phyloP scores from a whole-genome alignment of 2,113 vertebrate genomes.

The Brienomyrus brachyistius region DNA sequence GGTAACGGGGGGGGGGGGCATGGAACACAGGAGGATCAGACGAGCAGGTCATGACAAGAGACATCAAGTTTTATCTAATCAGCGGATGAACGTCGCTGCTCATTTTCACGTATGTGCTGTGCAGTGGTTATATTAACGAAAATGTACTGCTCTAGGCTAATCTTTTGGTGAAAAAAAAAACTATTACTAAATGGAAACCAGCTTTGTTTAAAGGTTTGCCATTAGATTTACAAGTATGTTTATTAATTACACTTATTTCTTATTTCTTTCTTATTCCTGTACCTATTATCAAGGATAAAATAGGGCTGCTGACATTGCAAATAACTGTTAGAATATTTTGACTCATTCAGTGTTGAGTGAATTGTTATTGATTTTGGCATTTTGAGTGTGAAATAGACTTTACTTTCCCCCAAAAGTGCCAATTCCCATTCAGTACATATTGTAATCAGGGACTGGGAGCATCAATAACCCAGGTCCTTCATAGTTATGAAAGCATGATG shows the following conservation, averaged over 20 bases:
- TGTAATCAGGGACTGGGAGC: neutral
- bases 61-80: too few species aligned
- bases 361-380: neutral
- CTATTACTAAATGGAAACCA: too few species aligned
- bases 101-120: neutral
- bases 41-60: too few species aligned
- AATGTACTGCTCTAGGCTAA: neutral
- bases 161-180: neutral
- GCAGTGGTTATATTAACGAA: neutral
- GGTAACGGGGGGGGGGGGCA: too few species aligned
- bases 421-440: neutral
- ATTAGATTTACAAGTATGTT: neutral
- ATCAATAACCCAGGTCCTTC: neutral
- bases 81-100: neutral
- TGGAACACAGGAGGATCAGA: too few species aligned
- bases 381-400: neutral
- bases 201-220: neutral
- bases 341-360: neutral
- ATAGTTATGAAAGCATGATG: neutral
- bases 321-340: neutral
- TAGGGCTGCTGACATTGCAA: neutral
- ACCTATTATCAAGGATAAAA: neutral
- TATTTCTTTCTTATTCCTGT: neutral
- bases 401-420: neutral
- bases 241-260: neutral